A percentile compares a stretch with the other conserved stretches of the same genome.
phyloP scores from a whole-genome alignment of 2,797 vertebrate species.

The Peromyscus melanophrys region DNA sequence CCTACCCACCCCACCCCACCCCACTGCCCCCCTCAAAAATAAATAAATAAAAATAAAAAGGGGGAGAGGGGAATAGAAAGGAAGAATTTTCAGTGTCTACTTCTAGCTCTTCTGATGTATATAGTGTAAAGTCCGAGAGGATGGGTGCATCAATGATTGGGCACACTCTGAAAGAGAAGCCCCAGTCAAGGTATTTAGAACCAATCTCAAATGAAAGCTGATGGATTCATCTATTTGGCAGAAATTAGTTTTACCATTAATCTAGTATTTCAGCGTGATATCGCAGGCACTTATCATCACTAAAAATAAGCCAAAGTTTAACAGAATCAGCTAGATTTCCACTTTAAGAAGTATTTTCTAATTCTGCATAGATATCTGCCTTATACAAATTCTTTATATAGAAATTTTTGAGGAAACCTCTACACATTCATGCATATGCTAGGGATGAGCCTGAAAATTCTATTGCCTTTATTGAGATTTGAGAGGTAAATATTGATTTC shows the following conservation, averaged over 20 bases:
- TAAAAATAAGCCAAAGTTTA: slow-evolving; percentile 88
- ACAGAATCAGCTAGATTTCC: slow-evolving; percentile 85
- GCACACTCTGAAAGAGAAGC: slow-evolving; percentile 82
- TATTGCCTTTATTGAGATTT: slow-evolving; percentile 83
- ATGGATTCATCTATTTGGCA: slow-evolving; percentile 86
- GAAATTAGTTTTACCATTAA: slow-evolving; percentile 85
- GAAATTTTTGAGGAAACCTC: slow-evolving; percentile 83
- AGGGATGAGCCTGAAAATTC: slow-evolving; percentile 75
- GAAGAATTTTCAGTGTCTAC: slow-evolving; percentile 74
- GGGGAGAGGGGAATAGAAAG: neutral
- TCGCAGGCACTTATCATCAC: slow-evolving; percentile 84
- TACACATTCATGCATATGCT: slow-evolving; percentile 84
- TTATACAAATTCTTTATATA: slow-evolving; percentile 88
- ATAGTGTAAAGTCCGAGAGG: slow-evolving; percentile 83
- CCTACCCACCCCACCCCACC: too few species aligned
- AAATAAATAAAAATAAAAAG: neutral
- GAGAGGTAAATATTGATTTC: slow-evolving; percentile 78
- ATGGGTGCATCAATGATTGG: slow-evolving; percentile 81
- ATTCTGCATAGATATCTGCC: slow-evolving; percentile 89
- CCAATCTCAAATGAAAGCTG: slow-evolving; percentile 83
- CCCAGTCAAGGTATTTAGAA: slow-evolving; percentile 82
- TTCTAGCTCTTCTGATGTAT: slow-evolving; percentile 73
- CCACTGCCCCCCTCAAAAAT: neutral
- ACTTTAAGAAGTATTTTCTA: slow-evolving; percentile 89
- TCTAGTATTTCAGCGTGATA: slow-evolving; percentile 81